Conservation (phyloP, 2,888 invertebrate genomes). For the Torymus tubicola region DNA sequence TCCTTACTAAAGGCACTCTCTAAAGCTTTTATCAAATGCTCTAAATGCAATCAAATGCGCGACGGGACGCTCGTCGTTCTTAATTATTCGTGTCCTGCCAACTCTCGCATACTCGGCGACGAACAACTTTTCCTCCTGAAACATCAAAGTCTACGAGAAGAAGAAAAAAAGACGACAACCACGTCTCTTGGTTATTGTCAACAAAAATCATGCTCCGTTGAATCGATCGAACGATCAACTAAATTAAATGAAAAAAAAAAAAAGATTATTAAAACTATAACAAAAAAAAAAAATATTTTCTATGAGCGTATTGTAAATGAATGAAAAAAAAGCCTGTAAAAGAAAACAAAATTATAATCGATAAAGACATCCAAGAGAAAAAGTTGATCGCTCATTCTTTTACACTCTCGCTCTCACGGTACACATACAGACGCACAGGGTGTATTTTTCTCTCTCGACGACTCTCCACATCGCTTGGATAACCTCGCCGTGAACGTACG, state of each 20-base stretch:
- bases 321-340: constrained; percentile 36
- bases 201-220: background rate
- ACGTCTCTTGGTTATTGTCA: constrained; percentile 10
- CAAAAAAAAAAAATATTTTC: constrained; percentile 29
- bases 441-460: constrained; percentile 61
- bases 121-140: constrained; percentile 59
- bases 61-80: constrained; percentile 6
- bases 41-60: background rate
- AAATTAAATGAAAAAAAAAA: constrained; percentile 40
- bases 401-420: constrained; percentile 51
- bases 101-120: constrained; percentile 35
- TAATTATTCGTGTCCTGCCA: constrained; percentile 28
- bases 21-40: background rate
- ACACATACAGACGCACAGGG: constrained; percentile 55
- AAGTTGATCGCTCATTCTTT: constrained; percentile 63
- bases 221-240: background rate
- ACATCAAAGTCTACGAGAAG: constrained; percentile 40
- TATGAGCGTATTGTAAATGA: background rate
- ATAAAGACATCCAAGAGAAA: constrained; percentile 63
- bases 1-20: constrained; percentile 39
- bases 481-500: constrained; percentile 65
- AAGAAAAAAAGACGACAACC: background rate
- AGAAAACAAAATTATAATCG: constrained; percentile 15
- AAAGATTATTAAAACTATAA: constrained; percentile 1
- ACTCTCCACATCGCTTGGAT: constrained; percentile 8